Evolutionary conservation across 2,797 vertebrate genomes (phyloP), one percentile per base, ranked within the genome.

Genomic region (Allobates femoralis): DNA sequence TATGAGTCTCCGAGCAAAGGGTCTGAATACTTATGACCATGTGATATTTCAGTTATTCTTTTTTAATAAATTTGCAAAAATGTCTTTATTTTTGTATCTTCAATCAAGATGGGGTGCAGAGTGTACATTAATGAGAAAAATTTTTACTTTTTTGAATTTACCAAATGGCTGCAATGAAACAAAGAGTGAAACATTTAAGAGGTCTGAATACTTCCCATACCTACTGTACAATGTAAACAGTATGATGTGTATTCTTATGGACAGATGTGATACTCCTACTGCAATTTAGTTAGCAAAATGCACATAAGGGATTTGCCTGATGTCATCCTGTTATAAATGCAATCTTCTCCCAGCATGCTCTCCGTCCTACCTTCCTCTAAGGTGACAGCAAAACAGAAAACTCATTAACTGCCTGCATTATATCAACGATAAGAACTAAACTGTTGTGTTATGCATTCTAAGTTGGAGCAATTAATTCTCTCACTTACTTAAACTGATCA

Each of bases 401-500:
- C 93, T 94, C 94, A 94, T 95, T 95, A 95, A 94, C 93, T 93
- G 94, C 90, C 93, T 92, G 91, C 92, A 75, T 94, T 94, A 94
- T 93, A 92, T 92, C 94, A 94, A 94, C 50, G 94, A 95, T 95
- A 95, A 93, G 93, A 93, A 93, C 93, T 93, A 92, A 92, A 92
- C 93, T 92, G 93, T 90, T 92, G 89, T 91, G 91, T 93, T 96
- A 90, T 95, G 96, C 93, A 94, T 96, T 96, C 96, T 95, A 95
- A 96, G 96, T 96, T 94, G 94, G 95, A 97, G 96, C 96, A 97
- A 98, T 99, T 96, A 96, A 95, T 95, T 95, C 96, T 95, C 96
- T 97, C 97, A 96, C 96, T 97, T 97, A 96, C 96, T 97, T 97
- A 95, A 97, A 98, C 96, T 97, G 97, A 98, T 98, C 96, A 97